Conservation (phyloP, 2,888 invertebrate species). For the Temnothorax rugatulus region DNA sequence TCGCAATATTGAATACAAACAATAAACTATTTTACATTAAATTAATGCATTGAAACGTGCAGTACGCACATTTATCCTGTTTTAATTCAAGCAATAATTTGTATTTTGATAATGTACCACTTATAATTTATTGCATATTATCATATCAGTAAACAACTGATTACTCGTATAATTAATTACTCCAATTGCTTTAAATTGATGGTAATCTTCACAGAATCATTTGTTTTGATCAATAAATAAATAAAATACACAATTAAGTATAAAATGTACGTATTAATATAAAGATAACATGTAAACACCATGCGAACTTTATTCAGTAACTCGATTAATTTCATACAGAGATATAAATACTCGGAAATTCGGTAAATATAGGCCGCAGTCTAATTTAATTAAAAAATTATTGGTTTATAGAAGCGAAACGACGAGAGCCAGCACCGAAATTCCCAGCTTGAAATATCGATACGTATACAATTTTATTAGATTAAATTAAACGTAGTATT, state of each 20-base stretch:
- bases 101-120: neutral
- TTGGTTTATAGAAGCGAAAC: neutral
- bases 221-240: neutral
- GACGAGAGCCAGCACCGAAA: neutral
- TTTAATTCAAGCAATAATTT: slow-evolving; percentile 9
- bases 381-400: slow-evolving; percentile 24
- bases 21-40: neutral
- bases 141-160: slow-evolving; percentile 32
- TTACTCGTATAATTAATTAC: slow-evolving; percentile 46
- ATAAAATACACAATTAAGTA: neutral
- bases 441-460: slow-evolving; percentile 5
- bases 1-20: slow-evolving; percentile 3
- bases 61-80: neutral
- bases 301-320: neutral
- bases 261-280: neutral
- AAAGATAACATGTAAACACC: neutral
- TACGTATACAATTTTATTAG: slow-evolving; percentile 33
- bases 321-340: slow-evolving; percentile 6
- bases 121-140: slow-evolving; percentile 32
- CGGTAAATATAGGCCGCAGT: neutral
- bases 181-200: slow-evolving; percentile 31
- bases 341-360: neutral
- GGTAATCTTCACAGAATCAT: slow-evolving; percentile 1
- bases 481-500: slow-evolving; percentile 16
- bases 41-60: neutral